These are phyloP conservation scores for Microtus pennsylvanicus DNA, from an alignment of 2,113 vertebrate genomes.

Conservation along the genomic window DNA sequence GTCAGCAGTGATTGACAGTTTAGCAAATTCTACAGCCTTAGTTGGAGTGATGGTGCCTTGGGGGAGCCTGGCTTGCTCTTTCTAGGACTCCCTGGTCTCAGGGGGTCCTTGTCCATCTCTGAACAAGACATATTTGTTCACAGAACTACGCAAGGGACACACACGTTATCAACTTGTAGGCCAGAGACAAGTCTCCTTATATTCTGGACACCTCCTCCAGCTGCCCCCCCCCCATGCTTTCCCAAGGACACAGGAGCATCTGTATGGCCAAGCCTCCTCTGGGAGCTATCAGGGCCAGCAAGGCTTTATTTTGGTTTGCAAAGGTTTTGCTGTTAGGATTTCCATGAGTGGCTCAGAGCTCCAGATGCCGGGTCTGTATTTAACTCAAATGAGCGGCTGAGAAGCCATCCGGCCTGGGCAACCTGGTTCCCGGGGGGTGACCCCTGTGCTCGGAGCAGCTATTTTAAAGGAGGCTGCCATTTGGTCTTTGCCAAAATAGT, in stretches of 20 bases:
- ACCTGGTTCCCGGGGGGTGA: conserved; percentile 57
- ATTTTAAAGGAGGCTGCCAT: conserved; percentile 78
- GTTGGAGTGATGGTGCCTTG: background rate
- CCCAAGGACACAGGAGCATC: rapidly evolving
- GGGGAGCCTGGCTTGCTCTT: background rate
- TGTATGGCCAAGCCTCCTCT: background rate
- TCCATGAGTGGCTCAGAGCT: background rate
- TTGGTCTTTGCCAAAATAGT: conserved; percentile 80
- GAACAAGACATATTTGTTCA: background rate
- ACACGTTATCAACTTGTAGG: rapidly evolving
- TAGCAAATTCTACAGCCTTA: background rate
- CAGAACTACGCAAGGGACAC: background rate
- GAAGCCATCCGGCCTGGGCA: background rate
- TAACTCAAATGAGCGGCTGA: background rate
- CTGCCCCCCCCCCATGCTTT: background rate
- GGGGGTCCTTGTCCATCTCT: rapidly evolving
- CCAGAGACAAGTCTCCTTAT: background rate
- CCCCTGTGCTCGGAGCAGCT: conserved; percentile 51
- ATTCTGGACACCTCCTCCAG: rapidly evolving
- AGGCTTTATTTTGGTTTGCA: background rate
- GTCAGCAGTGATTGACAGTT: background rate
- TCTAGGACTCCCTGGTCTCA: background rate
- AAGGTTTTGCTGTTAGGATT: background rate
- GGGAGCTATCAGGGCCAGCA: background rate
- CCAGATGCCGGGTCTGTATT: background rate